Conservation (phyloP, 1,140 invertebrate genomes). For the Orchesella cincta region DNA sequence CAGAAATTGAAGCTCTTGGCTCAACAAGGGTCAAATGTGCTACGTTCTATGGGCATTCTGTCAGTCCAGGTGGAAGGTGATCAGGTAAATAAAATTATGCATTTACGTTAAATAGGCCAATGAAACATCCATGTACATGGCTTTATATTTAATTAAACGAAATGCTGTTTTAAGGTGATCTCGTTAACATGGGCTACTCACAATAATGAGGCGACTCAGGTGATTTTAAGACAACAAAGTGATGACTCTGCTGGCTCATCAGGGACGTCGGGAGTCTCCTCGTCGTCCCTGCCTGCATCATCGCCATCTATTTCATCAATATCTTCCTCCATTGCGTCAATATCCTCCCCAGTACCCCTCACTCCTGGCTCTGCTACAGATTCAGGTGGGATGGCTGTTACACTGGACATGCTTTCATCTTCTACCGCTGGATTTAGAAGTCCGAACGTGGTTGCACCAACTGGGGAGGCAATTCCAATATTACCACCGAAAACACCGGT, state of each 20-base stretch:
- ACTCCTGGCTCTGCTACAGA: not conserved
- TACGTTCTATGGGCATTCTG: conserved; percentile 87
- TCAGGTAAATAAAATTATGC: conserved; percentile 64
- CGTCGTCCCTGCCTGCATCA: conserved; percentile 28
- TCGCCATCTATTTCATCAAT: conserved; percentile 20
- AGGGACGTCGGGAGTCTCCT: conserved; percentile 17
- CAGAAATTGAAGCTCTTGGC: conserved; percentile 83
- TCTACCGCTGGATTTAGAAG: conserved; percentile 66
- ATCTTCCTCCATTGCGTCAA: not conserved
- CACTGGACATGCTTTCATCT: conserved; percentile 40
- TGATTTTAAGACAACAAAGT: conserved; percentile 65
- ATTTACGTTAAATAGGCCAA: conserved; percentile 15
- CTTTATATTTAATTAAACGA: not conserved
- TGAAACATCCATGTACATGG: not conserved
- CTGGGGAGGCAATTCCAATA: conserved; percentile 60
- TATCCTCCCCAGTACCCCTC: not conserved
- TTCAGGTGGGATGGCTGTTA: conserved; percentile 25
- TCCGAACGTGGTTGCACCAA: conserved; percentile 77
- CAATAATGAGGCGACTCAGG: conserved; percentile 71
- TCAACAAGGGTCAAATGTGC: conserved; percentile 72
- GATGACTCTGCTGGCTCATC: conserved; percentile 49
- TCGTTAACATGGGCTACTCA: conserved; percentile 80
- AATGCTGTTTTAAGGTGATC: conserved; percentile 63
- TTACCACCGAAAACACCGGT: conserved; percentile 54
- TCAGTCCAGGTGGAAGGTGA: conserved; percentile 95